Percentiles rank a stretch among this genome's conserved stretches.
Evolutionary conservation across 2,113 vertebrate species (phyloP).

Genomic region (Aegypius monachus): DNA sequence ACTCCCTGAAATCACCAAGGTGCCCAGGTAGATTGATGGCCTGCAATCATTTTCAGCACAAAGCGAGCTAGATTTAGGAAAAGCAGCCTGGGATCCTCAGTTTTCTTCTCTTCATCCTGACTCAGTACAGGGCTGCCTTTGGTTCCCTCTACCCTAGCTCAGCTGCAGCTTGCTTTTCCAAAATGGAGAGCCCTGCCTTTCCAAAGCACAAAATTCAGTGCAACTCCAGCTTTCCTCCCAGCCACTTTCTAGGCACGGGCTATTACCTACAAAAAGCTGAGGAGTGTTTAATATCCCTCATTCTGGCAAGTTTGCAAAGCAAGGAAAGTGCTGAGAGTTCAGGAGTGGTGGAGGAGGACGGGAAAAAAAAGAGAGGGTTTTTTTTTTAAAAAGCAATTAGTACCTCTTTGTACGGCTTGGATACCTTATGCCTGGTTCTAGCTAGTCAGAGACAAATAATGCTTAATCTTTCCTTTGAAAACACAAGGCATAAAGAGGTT

Average conservation of each 20-base stretch:
- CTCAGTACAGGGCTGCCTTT: background rate
- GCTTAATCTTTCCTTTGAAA: background rate
- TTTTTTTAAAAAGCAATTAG: background rate
- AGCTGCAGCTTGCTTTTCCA: background rate
- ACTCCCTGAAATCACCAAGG: background rate
- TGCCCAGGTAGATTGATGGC: background rate
- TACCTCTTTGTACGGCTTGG: background rate
- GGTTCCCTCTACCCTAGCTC: background rate
- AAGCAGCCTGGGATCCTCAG: background rate
- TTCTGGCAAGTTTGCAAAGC: background rate
- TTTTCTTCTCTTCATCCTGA: background rate
- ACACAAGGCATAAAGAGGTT: background rate
- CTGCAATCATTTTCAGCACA: background rate
- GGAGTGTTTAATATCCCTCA: background rate
- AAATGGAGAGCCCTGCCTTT: background rate
- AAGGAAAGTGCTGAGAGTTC: background rate
- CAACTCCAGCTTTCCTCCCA: background rate
- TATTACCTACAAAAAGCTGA: background rate
- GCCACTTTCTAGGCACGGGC: background rate
- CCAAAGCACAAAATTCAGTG: background rate
- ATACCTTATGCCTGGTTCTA: background rate
- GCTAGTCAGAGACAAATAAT: background rate
- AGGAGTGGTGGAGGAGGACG: background rate
- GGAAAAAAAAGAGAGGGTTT: accelerated
- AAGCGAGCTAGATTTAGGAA: background rate